Conservation (phyloP, 1,140 invertebrate genomes). For the Andricus grossulariae region DNA sequence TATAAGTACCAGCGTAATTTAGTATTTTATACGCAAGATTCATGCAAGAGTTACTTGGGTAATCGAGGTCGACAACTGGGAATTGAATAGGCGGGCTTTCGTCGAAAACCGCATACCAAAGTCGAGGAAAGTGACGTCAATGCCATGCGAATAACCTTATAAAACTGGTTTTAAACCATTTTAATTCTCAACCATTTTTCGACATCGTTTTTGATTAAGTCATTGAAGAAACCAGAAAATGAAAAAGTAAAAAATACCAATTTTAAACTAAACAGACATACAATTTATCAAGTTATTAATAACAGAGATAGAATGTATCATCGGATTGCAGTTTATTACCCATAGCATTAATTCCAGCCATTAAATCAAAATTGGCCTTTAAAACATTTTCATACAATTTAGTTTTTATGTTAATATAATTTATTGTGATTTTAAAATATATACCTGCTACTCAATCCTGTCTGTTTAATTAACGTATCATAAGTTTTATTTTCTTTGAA, state of each 20-base stretch:
- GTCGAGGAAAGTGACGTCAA: slow-evolving; percentile 42
- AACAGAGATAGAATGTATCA: slow-evolving; percentile 1
- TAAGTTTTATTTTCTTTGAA: neutral
- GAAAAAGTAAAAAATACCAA: neutral
- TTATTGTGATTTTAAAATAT: too few species aligned
- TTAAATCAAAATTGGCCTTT: too few species aligned
- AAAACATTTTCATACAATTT: too few species aligned
- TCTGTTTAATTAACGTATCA: neutral
- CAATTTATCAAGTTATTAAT: slow-evolving; percentile 1
- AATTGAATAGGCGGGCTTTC: slow-evolving; percentile 27
- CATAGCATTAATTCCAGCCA: too few species aligned
- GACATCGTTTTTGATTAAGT: neutral
- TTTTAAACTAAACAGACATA: slow-evolving; percentile 15
- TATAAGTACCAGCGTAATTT: neutral
- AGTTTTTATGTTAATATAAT: too few species aligned
- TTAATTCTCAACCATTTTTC: neutral
- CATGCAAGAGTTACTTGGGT: neutral
- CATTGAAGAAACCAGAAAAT: neutral
- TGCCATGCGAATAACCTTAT: slow-evolving; percentile 5
- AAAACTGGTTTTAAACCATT: neutral
- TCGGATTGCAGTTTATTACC: too few species aligned
- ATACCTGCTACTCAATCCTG: too few species aligned
- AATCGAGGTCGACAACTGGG: neutral
- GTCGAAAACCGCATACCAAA: slow-evolving; percentile 31
- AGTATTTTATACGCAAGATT: neutral